A percentile compares a stretch with the other conserved stretches of the same genome.
phyloP scores from a whole-genome alignment of 2,113 vertebrate species.

The Paraplagusia blochii region DNA sequence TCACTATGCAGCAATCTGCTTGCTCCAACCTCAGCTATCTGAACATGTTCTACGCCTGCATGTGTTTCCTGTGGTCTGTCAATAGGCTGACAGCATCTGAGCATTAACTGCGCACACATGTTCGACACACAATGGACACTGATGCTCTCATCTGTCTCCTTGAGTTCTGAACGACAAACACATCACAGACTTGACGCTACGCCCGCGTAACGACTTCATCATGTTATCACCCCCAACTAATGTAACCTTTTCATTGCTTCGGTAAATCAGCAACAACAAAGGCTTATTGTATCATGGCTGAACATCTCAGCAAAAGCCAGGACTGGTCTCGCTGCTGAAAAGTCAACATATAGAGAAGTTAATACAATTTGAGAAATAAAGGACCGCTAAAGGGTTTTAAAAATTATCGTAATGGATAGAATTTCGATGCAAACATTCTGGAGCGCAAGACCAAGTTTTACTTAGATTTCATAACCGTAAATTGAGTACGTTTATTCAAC shows the following conservation, averaged over 20 bases:
- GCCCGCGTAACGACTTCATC: conserved; percentile 34
- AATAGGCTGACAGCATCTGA: conserved; percentile 46
- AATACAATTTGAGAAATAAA: too few relatives aligned
- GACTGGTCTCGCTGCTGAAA: too few relatives aligned
- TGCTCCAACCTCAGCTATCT: conserved; percentile 51
- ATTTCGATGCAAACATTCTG: too few relatives aligned
- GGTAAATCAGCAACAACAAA: conserved; percentile 27
- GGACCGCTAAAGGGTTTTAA: too few relatives aligned
- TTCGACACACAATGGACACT: conserved; percentile 40
- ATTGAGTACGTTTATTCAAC: too few relatives aligned
- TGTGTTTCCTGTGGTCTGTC: conserved; percentile 35
- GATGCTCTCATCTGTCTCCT: conserved; percentile 38
- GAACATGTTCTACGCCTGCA: conserved; percentile 30
- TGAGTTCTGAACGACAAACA: conserved; percentile 29
- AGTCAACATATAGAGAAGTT: too few relatives aligned
- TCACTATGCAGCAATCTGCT: conserved; percentile 47
- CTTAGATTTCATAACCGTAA: too few relatives aligned
- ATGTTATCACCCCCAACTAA: conserved; percentile 33
- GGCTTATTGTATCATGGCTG: background rate
- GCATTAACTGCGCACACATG: conserved; percentile 55
- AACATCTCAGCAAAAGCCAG: background rate
- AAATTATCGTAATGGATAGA: too few relatives aligned
- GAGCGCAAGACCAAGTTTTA: too few relatives aligned
- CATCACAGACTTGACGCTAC: conserved; percentile 24
- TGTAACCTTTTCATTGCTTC: conserved; percentile 29